These are phyloP conservation scores for Salvelinus sp. DNA, from an alignment of 2,113 vertebrate species.

Conservation along the genomic window DNA sequence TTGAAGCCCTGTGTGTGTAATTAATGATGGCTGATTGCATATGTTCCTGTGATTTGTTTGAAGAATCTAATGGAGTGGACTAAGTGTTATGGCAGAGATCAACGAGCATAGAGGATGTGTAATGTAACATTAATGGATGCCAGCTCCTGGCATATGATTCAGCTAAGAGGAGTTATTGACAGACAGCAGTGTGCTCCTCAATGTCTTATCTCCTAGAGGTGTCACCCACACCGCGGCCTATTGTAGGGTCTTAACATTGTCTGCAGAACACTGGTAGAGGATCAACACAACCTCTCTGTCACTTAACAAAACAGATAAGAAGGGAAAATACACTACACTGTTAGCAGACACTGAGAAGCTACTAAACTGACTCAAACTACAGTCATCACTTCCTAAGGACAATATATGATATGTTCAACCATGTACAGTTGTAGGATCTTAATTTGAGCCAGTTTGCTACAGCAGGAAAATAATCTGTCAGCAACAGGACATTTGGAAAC, in stretches of 20 bases:
- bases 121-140: background rate
- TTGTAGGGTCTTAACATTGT: background rate
- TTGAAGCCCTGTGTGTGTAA: background rate
- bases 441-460: too few relatives aligned
- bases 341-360: background rate
- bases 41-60: background rate
- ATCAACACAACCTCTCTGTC: background rate
- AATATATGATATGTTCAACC: too few relatives aligned
- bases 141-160: background rate
- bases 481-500: background rate
- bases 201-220: background rate
- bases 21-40: background rate
- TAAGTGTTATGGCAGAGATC: background rate
- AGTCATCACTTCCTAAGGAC: background rate
- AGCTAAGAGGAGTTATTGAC: background rate
- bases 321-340: background rate
- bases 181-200: background rate
- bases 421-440: background rate
- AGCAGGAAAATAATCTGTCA: too few relatives aligned
- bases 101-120: background rate
- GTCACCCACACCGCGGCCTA: background rate
- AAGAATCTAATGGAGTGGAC: background rate
- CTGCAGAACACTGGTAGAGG: too few relatives aligned
- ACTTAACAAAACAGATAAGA: background rate
- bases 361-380: background rate